Base-by-base conservation (phyloP, 2,888 invertebrate genomes). In the Lepidocyrtinus sp. region DNA sequence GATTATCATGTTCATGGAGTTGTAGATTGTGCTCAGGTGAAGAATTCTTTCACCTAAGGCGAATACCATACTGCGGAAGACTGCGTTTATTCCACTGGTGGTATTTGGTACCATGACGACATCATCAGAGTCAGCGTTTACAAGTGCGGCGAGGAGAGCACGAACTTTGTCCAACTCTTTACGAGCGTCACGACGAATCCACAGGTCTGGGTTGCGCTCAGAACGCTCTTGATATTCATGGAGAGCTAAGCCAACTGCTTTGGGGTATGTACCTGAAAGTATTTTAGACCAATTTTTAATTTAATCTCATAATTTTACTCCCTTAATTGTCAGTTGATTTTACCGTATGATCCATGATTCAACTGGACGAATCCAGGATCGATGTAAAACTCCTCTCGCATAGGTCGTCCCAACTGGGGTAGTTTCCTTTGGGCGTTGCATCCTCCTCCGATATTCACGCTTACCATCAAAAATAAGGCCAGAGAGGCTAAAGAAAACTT, bases 331-430 rank as follows among this genome's bases (percentile, higher is more conserved):
- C 15, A 7, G n/a, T n/a, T n/a, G n/a, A n/a, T n/a, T n/a, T 71
- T 78, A 85, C 85, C 85, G 25, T 83, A 85, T 9, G 85, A 67
- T 12, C 83, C 85, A 71, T 85, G 85, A 64, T 85, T 82, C 0
- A 85, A 64, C 1, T 65, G 64, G 0, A 81, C 46, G 27, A 62
- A 84, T 2, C 64, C 72, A 1, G 63, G 61, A 68, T 75, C 63
- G 0, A 83, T 63, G 9, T 74, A 71, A 70, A 85, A 85, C 55
- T 83, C 83, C 9, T 71, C 22, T 61, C 85, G 65, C 83, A 85
- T 83, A 7, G 74, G 17, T 21, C 84, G 61, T 2, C 84, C 84
- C 17, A 84, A 63, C 3, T 63, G 65, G 0, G 80, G 81, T 12
- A 70, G 55, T 36, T n/a, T 25, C 0, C 27, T n/a, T n/a, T n/a